Evolutionary conservation across 2,113 vertebrate genomes (phyloP).

Genomic region (Pituophis catenifer): DNA sequence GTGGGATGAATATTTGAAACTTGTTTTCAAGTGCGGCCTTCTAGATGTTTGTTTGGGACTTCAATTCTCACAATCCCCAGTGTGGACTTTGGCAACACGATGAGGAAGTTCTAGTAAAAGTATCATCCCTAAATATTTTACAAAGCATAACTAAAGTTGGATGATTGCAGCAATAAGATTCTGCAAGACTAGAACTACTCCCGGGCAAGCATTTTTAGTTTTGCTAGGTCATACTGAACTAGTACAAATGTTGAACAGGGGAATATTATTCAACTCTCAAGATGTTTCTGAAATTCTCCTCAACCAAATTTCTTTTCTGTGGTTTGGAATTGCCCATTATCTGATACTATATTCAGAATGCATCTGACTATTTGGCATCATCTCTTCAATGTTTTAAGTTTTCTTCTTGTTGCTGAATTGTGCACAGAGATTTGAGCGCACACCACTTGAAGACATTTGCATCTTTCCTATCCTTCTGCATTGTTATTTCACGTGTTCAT

Average conservation of each 20-base stretch:
- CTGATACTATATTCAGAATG: background rate
- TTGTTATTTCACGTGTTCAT: background rate
- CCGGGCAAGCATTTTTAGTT: background rate
- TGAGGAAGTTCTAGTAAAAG: background rate
- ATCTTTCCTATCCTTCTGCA: background rate
- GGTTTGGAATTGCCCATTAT: background rate
- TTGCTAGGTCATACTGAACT: background rate
- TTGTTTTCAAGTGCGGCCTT: background rate
- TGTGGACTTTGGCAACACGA: background rate
- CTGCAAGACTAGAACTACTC: background rate
- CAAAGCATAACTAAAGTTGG: background rate
- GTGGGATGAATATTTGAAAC: background rate
- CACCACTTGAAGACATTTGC: background rate
- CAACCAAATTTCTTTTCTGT: background rate
- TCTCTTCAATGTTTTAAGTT: background rate
- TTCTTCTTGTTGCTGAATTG: background rate
- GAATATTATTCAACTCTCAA: background rate
- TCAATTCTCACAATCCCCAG: background rate
- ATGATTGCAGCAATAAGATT: background rate
- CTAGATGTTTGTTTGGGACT: background rate
- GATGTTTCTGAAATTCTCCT: background rate
- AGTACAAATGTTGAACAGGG: background rate
- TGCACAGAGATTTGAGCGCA: background rate
- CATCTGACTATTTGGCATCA: background rate
- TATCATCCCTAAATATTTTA: background rate